Base-by-base conservation (phyloP, 2,113 vertebrate species). In the Heterotilapia buettikoferi region DNA sequence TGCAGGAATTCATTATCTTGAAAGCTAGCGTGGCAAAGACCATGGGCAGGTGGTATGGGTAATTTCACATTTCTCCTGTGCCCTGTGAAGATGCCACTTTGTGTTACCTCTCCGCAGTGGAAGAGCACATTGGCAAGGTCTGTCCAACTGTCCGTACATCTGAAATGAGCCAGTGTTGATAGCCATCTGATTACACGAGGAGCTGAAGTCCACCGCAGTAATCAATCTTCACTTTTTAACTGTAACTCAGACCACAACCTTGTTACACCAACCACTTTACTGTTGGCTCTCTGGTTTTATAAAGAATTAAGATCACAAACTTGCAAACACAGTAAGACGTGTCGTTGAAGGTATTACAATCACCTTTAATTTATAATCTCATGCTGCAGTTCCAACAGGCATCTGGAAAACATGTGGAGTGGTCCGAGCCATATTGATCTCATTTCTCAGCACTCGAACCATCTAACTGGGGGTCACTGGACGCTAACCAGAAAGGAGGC, bases 1-100 rank as follows among this genome's bases (percentile, higher is more conserved):
- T 93, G 90, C 92, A 94, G 90, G 88, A 94, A 94, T 95, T 95
- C 91, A 95, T 95, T 95, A 95, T 87, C 87, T 90, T 92, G 90
- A 95, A 95, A 95, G 95, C 93, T 86, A 94, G 92, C 83, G 54
- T 93, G 92, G 92, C 90, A 93, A 92, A 93, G 85, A 92, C 90
- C 90, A 90, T 45, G 88, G 90, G 73, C 93, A 95, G 93, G 94
- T 94, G 93, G 93, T 88, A 45, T 24, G 83, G 88, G 79, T 92
- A 88, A 94, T 95, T 94, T 94, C 88, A 91, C 90, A 91, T 94
- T 90, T 84, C 92, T 93, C 92, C 88, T 86, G 92, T 92, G 90
- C 87, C 90, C 91, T 86, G 84, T 86, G 91, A 93, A 87, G 89
- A 92, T 90, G 92, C 90, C 92, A 90, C 90, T 89, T 92, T 84